phyloP scores from a whole-genome alignment of 2,113 vertebrate genomes.

The Corythornis madagascariensis region DNA sequence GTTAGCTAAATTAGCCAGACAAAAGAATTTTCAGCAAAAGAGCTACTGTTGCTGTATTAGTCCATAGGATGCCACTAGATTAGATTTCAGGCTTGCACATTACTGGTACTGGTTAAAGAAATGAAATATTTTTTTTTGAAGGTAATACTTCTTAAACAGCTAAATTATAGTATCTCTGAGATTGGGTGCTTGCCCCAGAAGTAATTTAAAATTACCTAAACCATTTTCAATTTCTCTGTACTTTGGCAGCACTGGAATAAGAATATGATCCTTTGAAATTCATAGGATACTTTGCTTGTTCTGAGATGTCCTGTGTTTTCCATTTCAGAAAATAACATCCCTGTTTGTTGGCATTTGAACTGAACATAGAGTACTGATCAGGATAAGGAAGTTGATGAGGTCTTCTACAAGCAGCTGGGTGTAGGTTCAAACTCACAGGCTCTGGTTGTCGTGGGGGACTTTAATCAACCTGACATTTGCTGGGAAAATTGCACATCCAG shows the following conservation, averaged over 20 bases:
- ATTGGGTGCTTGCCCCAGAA: conserved; percentile 44
- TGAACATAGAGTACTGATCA: not conserved
- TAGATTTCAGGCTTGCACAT: conserved; percentile 40
- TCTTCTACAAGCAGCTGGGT: too few species aligned
- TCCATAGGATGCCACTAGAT: conserved; percentile 35
- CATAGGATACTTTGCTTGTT: conserved; percentile 57
- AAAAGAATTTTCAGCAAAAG: conserved; percentile 62
- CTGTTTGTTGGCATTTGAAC: conserved; percentile 34
- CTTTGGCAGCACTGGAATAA: conserved; percentile 57
- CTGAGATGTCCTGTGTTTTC: conserved; percentile 36
- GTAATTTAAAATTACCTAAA: conserved; percentile 60
- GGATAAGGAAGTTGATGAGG: too few species aligned
- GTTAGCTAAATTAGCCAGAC: conserved; percentile 19
- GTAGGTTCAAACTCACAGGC: too few species aligned
- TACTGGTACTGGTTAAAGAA: not conserved
- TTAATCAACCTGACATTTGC: too few species aligned
- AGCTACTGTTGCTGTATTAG: conserved; percentile 35
- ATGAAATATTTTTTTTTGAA: not conserved
- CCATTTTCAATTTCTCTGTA: conserved; percentile 9
- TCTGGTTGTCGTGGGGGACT: too few species aligned
- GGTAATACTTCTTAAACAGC: not conserved
- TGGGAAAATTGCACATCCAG: too few species aligned
- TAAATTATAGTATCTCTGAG: conserved; percentile 57
- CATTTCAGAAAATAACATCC: conserved; percentile 44
- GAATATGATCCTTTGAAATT: conserved; percentile 36